Base-by-base conservation (phyloP, 2,888 invertebrate genomes). In the Eupithecia dodoneata region DNA sequence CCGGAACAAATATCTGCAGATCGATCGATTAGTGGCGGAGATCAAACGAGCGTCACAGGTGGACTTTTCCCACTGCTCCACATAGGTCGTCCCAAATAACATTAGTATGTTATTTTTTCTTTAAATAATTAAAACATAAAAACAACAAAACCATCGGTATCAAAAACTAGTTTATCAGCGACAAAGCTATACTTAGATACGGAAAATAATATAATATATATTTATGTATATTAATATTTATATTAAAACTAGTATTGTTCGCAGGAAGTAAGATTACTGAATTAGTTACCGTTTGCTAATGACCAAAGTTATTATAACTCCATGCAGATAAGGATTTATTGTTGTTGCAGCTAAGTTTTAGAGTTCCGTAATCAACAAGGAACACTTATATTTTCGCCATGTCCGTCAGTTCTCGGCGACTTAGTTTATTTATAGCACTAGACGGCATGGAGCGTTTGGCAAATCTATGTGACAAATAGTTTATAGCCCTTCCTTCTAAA, bases 231-330 rank as follows among this genome's bases (percentile, higher is more conserved):
- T 15, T 52, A 15, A 18, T 59, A 18, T 59, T 18, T 59, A 63
- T 63, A 18, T 4, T 30, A 30, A 30, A 12, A 1, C 30, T 0
- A 30, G 63, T 63, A 63, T 30, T 75, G 75, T 73, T 15, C 52
- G 63, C 73, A 78, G 75, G 78, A 78, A 76, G 49, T 71, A 65
- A 73, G 78, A 76, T 78, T 76, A 76, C n/a, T 45, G 71, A 73
- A 49, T 52, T 71, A 49, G 71, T 71, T 49, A 67, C 10, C 66
- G 66, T 42, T 72, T 69, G 42, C 66, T 66, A 66, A 66, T 42
- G 66, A 66, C 30, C 30, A 12, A 63, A 18, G 18, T 63, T 63
- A 12, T 10, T 30, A 30, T 63, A 30, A 63, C n/a, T 30, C 18
- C 10, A 12, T 30, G 63, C 2, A 18, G 63, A 63, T 63, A 63